These are phyloP conservation scores for Hemitrygon akajei DNA, from an alignment of 2,797 vertebrate species.

Conservation along the genomic window DNA sequence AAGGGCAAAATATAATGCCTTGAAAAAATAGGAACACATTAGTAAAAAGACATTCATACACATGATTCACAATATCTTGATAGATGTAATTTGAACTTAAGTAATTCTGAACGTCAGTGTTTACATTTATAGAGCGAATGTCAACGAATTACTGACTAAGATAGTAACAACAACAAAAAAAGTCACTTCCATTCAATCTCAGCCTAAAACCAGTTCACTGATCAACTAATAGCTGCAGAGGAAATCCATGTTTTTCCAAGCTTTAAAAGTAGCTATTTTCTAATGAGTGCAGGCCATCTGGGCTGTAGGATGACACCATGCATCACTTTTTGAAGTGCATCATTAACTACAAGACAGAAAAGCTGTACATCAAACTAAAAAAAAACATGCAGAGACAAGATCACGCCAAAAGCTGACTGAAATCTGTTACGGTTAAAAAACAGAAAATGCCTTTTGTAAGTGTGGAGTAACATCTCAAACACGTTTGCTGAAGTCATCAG, in stretches of 20 bases:
- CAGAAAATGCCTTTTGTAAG: background rate
- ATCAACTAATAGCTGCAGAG: background rate
- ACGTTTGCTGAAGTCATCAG: constrained; percentile 10
- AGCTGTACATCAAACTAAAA: background rate
- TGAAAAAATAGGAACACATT: background rate
- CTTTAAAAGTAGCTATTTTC: background rate
- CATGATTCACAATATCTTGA: background rate
- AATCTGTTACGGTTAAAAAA: constrained; percentile 17
- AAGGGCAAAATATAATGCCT: background rate
- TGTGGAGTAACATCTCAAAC: background rate
- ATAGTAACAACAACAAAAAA: background rate
- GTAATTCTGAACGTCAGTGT: background rate
- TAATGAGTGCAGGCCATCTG: background rate
- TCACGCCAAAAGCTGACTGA: background rate
- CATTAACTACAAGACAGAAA: background rate
- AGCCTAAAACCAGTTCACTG: background rate
- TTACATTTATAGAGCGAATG: background rate
- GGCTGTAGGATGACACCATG: background rate
- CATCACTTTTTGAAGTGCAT: constrained; percentile 1
- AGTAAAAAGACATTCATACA: background rate
- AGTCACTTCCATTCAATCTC: background rate
- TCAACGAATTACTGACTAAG: background rate
- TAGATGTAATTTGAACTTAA: background rate
- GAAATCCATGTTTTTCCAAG: background rate
- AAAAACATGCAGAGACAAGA: background rate